These are phyloP conservation scores for Eristalis tenax DNA, from an alignment of 2,888 invertebrate genomes.

Conservation along the genomic window DNA sequence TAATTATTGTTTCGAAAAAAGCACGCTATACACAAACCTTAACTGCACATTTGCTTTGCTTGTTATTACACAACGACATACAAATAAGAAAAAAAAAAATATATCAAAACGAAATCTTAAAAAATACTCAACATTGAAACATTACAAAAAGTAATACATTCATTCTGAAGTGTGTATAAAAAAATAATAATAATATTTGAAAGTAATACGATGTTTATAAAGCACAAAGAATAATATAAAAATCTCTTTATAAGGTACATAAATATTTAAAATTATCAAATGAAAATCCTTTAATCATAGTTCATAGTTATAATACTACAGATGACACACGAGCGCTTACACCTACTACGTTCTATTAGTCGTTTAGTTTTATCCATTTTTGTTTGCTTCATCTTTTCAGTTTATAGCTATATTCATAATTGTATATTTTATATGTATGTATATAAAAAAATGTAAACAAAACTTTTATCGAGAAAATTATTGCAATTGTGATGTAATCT, in stretches of 20 bases:
- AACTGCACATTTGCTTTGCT: slow-evolving; percentile 35
- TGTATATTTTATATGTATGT: slow-evolving; percentile 42
- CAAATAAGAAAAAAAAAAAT: slow-evolving; percentile 13
- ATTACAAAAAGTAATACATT: slow-evolving; percentile 39
- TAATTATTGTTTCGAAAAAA: slow-evolving; percentile 44
- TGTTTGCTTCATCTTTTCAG: background rate
- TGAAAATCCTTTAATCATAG: slow-evolving; percentile 32
- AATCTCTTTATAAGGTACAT: slow-evolving; percentile 68
- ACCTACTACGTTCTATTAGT: slow-evolving; percentile 54
- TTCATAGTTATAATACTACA: slow-evolving; percentile 58
- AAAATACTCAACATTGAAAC: slow-evolving; percentile 55
- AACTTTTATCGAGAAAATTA: slow-evolving; percentile 62
- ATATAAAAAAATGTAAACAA: slow-evolving; percentile 35
- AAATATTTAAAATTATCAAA: slow-evolving; percentile 53
- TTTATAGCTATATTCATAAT: slow-evolving; percentile 37
- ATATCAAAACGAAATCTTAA: slow-evolving; percentile 31
- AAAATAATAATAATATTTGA: slow-evolving; percentile 33
- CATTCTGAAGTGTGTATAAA: slow-evolving; percentile 37
- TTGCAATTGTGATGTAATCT: slow-evolving; percentile 66
- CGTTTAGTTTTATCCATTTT: slow-evolving; percentile 43
- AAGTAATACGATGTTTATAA: slow-evolving; percentile 52
- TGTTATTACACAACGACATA: slow-evolving; percentile 46
- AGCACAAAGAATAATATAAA: slow-evolving; percentile 68
- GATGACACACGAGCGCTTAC: slow-evolving; percentile 68
- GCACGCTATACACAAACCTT: slow-evolving; percentile 48